These are phyloP conservation scores for Drosophila koepferae DNA, from an alignment of 2,888 invertebrate genomes.

Conservation along the genomic window DNA sequence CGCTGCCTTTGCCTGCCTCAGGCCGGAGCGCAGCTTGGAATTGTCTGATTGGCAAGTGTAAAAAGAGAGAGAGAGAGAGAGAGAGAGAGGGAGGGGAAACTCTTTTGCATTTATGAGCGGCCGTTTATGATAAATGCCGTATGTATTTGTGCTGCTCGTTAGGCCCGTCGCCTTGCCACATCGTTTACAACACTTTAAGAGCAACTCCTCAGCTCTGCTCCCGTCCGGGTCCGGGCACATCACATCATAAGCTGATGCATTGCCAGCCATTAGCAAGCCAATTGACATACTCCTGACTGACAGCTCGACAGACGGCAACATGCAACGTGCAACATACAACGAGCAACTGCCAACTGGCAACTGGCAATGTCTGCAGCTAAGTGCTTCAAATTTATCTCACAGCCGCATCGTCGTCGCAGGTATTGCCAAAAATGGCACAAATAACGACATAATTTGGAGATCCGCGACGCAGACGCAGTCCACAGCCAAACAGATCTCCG, in stretches of 20 bases:
- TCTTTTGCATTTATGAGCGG: constrained; percentile 58
- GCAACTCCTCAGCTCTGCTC: constrained; percentile 20
- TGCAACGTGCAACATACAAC: constrained; percentile 7
- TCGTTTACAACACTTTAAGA: constrained; percentile 76
- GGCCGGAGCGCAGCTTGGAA: constrained; percentile 14
- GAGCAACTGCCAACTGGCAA: constrained; percentile 29
- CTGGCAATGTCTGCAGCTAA: constrained; percentile 55
- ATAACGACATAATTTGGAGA: constrained; percentile 83
- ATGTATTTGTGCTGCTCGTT: constrained; percentile 61
- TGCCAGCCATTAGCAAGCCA: constrained; percentile 78
- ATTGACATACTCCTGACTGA: constrained; percentile 76
- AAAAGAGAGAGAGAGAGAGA: constrained; percentile 2
- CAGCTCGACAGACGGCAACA: constrained; percentile 43
- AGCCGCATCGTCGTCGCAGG: constrained; percentile 50
- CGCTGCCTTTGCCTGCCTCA: constrained; percentile 32
- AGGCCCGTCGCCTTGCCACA: constrained; percentile 61
- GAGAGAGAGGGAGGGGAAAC: not conserved
- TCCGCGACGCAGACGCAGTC: constrained; percentile 39
- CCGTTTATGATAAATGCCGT: constrained; percentile 70
- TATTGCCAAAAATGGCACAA: constrained; percentile 82
- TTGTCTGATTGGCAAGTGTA: constrained; percentile 62
- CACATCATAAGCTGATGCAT: constrained; percentile 60
- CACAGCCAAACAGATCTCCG: constrained; percentile 12
- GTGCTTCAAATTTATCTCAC: constrained; percentile 75
- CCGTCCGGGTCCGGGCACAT: not conserved